Conservation (phyloP, 2,797 vertebrate species). For the Molossus alvarezi region DNA sequence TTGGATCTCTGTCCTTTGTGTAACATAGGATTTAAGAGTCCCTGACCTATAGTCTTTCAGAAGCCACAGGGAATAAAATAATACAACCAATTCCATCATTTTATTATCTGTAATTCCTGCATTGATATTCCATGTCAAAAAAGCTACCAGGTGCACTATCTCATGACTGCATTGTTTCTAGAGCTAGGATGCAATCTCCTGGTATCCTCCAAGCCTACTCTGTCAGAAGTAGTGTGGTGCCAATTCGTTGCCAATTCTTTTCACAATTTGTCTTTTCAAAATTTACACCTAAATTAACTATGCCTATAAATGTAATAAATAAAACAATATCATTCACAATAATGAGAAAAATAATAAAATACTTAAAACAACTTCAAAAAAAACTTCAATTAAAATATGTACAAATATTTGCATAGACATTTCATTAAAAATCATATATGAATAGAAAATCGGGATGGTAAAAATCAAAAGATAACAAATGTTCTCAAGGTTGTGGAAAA, state of each 20-base stretch:
- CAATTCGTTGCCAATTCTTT: not conserved
- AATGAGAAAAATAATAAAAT: not conserved
- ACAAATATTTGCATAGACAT: not conserved
- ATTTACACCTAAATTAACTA: not conserved
- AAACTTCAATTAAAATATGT: not conserved
- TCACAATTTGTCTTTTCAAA: not conserved
- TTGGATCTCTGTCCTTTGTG: not conserved
- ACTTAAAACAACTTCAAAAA: not conserved
- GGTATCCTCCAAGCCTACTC: not conserved
- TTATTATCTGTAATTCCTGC: not conserved
- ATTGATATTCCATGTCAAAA: not conserved
- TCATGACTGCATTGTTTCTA: not conserved
- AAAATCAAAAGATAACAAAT: not conserved
- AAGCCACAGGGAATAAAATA: not conserved
- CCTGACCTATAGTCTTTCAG: not conserved
- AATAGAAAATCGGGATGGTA: not conserved
- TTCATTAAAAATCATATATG: not conserved
- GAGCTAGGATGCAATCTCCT: not conserved
- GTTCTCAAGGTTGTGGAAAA: not conserved
- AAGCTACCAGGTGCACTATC: not conserved
- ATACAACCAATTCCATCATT: not conserved
- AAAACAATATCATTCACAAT: not conserved
- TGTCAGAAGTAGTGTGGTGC: not conserved
- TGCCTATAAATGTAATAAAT: not conserved
- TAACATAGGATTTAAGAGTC: not conserved